Evolutionary conservation across 2,797 vertebrate species (phyloP).

Genomic region (Platalea minor): DNA sequence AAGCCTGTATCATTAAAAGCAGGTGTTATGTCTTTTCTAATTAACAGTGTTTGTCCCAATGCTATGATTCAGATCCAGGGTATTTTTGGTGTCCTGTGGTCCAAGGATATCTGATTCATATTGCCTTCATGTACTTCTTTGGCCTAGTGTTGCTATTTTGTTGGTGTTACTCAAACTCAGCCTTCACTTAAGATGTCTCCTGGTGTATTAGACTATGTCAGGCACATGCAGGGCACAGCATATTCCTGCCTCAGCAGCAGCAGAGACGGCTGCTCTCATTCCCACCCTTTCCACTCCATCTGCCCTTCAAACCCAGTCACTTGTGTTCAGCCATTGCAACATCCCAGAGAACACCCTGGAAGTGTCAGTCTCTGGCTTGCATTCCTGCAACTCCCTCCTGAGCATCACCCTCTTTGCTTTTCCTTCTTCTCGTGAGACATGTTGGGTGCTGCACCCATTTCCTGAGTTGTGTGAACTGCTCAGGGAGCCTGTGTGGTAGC

Average conservation of each 20-base stretch:
- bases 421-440: accelerated
- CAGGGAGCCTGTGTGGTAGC: accelerated
- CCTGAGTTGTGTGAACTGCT: not conserved
- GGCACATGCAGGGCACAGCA: not conserved
- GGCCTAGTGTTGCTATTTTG: not conserved
- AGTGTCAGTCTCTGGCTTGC: not conserved
- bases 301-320: not conserved
- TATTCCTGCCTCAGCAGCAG: not conserved
- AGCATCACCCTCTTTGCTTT: not conserved
- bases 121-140: not conserved
- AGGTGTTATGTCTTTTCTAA: not conserved
- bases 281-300: not conserved
- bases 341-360: not conserved
- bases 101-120: not conserved
- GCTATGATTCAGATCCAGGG: not conserved
- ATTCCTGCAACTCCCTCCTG: not conserved
- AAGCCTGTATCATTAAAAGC: not conserved
- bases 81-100: not conserved
- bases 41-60: not conserved
- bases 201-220: not conserved
- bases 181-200: not conserved
- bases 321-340: not conserved
- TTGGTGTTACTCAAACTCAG: not conserved
- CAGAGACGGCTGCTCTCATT: not conserved
- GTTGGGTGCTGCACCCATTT: not conserved